These are phyloP conservation scores for Tiphia femorata DNA, from an alignment of 2,888 invertebrate genomes.

Conservation along the genomic window DNA sequence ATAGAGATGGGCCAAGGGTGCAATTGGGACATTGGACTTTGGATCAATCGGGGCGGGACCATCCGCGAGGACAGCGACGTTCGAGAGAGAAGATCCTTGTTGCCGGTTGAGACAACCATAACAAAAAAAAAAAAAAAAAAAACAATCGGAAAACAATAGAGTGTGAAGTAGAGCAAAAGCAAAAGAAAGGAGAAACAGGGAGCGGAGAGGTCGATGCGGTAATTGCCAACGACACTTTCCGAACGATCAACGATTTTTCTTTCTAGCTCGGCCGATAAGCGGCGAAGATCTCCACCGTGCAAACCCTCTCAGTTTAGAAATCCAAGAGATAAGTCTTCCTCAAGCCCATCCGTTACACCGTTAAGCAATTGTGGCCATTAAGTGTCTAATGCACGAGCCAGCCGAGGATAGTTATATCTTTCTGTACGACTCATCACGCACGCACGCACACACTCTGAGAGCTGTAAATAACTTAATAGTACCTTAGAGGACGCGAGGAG, in stretches of 20 bases:
- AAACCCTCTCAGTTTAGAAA: not conserved
- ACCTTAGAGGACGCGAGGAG: constrained; percentile 13
- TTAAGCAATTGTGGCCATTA: not conserved
- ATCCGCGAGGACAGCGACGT: constrained; percentile 28
- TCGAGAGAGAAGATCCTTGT: constrained; percentile 24
- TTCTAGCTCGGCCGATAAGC: constrained; percentile 46
- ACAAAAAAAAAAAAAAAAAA: not conserved
- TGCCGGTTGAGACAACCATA: constrained; percentile 10
- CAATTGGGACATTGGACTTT: constrained; percentile 22
- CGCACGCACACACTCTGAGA: constrained; percentile 31
- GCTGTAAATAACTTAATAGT: constrained; percentile 54
- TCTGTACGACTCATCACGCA: constrained; percentile 17
- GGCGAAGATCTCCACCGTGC: constrained; percentile 15
- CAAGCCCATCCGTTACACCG: not conserved
- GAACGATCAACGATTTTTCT: constrained; percentile 39
- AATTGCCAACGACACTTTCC: constrained; percentile 1
- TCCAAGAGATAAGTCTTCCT: not conserved
- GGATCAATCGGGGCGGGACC: constrained; percentile 20
- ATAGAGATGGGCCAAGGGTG: constrained; percentile 10
- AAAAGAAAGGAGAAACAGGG: not conserved
- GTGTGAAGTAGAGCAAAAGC: not conserved
- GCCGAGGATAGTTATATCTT: no score
- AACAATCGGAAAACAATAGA: not conserved
- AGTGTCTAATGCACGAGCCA: constrained; percentile 11
- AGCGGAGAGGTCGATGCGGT: not conserved